phyloP scores from a whole-genome alignment of 2,888 invertebrate species.

The Xestia sexstrigata region DNA sequence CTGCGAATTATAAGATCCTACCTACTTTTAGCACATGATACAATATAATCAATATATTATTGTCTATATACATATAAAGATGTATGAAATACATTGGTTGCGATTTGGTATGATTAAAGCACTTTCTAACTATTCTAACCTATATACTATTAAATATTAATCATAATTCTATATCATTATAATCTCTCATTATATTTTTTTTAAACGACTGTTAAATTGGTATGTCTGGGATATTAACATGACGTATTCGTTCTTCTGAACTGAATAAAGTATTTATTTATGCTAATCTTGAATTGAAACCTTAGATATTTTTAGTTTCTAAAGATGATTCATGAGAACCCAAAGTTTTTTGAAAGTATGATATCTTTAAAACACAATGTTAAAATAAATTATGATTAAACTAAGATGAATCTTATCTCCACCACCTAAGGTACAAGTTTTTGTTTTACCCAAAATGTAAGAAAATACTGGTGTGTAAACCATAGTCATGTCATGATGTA shows the following conservation, averaged over 20 bases:
- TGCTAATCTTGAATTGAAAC: not conserved
- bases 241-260: not conserved
- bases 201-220: not conserved
- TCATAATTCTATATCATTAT: slow-evolving; percentile 22
- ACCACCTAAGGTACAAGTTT: slow-evolving; percentile 32
- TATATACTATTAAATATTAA: slow-evolving; percentile 24
- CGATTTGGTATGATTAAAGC: slow-evolving; percentile 64
- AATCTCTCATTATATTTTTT: slow-evolving; percentile 25
- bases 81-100: slow-evolving; percentile 62
- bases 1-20: slow-evolving; percentile 5
- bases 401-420: not conserved
- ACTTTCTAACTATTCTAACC: slow-evolving; percentile 51
- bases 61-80: slow-evolving; percentile 31
- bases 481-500: not conserved
- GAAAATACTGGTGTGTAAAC: not conserved
- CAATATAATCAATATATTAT: slow-evolving; percentile 25
- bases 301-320: not conserved
- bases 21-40: slow-evolving; percentile 24
- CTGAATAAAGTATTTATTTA: not conserved
- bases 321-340: not conserved
- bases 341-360: no score
- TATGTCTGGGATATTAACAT: not conserved
- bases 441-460: not conserved
- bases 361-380: no score
- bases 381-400: not conserved